Percentiles rank a stretch among this genome's conserved stretches.
These are phyloP conservation scores for Phalacrocorax aristotelis DNA, from an alignment of 2,113 vertebrate species.

Conservation along the genomic window DNA sequence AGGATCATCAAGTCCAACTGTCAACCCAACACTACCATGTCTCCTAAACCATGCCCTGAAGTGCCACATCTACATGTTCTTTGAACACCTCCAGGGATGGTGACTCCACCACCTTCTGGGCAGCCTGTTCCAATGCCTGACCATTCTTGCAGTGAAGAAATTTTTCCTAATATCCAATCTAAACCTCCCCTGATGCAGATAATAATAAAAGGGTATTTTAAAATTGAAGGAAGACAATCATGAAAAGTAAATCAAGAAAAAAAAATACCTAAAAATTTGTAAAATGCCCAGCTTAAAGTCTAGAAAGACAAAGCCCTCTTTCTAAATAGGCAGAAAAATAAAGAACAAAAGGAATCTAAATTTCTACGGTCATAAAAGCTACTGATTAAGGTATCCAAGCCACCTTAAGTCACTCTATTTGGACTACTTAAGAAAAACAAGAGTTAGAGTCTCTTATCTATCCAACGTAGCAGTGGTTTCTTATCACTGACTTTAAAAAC, in stretches of 20 bases:
- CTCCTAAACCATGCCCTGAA: too few species aligned
- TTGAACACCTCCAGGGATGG: too few species aligned
- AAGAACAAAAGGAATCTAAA: background rate
- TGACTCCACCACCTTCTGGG: too few species aligned
- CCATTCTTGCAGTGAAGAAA: too few species aligned
- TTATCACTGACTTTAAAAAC: conserved; percentile 12
- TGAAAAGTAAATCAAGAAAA: background rate
- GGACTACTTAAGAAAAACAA: background rate
- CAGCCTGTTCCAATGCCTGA: too few species aligned
- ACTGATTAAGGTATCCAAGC: background rate
- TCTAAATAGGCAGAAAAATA: background rate
- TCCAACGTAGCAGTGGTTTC: background rate
- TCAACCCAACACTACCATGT: too few species aligned
- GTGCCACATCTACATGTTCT: too few species aligned
- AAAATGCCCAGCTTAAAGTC: background rate
- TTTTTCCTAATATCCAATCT: too few species aligned
- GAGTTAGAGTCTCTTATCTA: background rate
- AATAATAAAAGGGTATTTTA: background rate
- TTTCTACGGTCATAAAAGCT: background rate
- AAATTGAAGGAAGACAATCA: background rate
- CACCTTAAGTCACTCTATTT: background rate
- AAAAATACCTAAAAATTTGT: background rate
- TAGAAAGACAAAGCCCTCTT: background rate
- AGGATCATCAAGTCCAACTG: too few species aligned
- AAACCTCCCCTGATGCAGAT: too few species aligned